These are phyloP conservation scores for Microchirus variegatus DNA, from an alignment of 2,797 vertebrate species.

Conservation along the genomic window DNA sequence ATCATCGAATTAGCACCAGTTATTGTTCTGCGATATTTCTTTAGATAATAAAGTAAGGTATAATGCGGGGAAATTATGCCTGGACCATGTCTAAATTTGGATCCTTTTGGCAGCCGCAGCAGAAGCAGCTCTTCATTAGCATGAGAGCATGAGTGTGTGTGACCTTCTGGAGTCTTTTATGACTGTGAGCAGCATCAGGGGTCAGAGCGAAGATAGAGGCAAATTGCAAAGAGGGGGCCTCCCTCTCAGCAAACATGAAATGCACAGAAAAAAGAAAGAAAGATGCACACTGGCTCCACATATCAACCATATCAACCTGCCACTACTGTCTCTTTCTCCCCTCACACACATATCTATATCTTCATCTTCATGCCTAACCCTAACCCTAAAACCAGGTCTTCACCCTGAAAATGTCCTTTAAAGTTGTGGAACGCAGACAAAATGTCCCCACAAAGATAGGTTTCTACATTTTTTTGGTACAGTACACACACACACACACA, in stretches of 20 bases:
- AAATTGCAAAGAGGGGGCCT: constrained; percentile 62
- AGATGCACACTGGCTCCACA: constrained; percentile 8
- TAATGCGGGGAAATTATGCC: too few relatives aligned
- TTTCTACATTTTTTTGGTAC: too few relatives aligned
- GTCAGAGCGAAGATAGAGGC: constrained; percentile 56
- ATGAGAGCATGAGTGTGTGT: constrained; percentile 54
- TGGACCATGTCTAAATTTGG: constrained; percentile 4
- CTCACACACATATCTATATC: constrained; percentile 23
- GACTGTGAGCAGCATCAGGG: constrained; percentile 58
- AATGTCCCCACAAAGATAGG: too few relatives aligned
- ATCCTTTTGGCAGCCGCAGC: constrained; percentile 16
- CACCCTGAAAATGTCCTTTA: too few relatives aligned
- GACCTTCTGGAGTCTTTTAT: constrained; percentile 67
- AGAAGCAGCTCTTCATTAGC: constrained; percentile 59
- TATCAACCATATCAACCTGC: neutral
- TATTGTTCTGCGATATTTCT: neutral
- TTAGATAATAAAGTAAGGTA: too few relatives aligned
- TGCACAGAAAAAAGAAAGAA: constrained; percentile 13
- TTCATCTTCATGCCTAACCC: too few relatives aligned
- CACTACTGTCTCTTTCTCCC: neutral
- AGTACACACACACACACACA: constrained; percentile 15
- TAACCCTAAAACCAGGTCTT: too few relatives aligned
- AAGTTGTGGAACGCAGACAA: too few relatives aligned
- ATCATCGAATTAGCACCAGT: constrained; percentile 1
- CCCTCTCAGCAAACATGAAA: constrained; percentile 63